phyloP scores from a whole-genome alignment of 1,140 invertebrate species.

The Calliopsis andreniformis region DNA sequence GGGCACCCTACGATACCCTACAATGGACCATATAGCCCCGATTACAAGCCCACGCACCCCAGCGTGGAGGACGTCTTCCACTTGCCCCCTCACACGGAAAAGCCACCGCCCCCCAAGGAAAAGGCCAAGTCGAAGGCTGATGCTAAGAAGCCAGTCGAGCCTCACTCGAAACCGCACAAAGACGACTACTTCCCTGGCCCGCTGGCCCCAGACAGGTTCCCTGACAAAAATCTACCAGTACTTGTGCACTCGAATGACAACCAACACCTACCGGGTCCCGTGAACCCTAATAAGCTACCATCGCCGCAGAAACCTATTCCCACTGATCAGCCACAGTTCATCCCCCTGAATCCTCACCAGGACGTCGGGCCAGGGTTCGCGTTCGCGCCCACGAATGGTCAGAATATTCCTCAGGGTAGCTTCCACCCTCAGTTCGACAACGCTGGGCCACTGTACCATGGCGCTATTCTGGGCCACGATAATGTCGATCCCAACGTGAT shows the following conservation, averaged over 20 bases:
- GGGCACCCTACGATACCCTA: constrained; percentile 76
- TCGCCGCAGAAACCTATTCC: constrained; percentile 47
- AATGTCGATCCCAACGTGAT: constrained; percentile 69
- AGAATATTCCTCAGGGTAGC: constrained; percentile 63
- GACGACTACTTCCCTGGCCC: constrained; percentile 75
- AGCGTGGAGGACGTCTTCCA: constrained; percentile 76
- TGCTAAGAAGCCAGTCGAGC: constrained; percentile 75
- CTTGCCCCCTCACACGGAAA: constrained; percentile 66
- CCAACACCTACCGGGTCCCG: constrained; percentile 7
- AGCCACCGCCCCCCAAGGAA: constrained; percentile 67
- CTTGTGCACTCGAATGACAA: constrained; percentile 25
- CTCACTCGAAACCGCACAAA: constrained; percentile 65
- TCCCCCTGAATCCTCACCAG: constrained; percentile 63
- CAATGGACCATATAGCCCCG: constrained; percentile 79
- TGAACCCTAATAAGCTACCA: constrained; percentile 62
- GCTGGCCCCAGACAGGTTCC: constrained; percentile 71
- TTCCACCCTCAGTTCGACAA: constrained; percentile 68
- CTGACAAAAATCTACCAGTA: constrained; percentile 41
- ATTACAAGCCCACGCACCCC: constrained; percentile 75
- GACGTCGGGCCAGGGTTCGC: constrained; percentile 54
- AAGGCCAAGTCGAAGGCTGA: constrained; percentile 69
- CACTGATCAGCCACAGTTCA: constrained; percentile 72
- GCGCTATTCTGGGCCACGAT: constrained; percentile 42
- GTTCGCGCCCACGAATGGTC: constrained; percentile 65
- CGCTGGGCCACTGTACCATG: constrained; percentile 68